Percentiles rank a stretch among this genome's conserved stretches.
Evolutionary conservation across 2,113 vertebrate genomes (phyloP).

Genomic region (Lichenostomus cassidix): DNA sequence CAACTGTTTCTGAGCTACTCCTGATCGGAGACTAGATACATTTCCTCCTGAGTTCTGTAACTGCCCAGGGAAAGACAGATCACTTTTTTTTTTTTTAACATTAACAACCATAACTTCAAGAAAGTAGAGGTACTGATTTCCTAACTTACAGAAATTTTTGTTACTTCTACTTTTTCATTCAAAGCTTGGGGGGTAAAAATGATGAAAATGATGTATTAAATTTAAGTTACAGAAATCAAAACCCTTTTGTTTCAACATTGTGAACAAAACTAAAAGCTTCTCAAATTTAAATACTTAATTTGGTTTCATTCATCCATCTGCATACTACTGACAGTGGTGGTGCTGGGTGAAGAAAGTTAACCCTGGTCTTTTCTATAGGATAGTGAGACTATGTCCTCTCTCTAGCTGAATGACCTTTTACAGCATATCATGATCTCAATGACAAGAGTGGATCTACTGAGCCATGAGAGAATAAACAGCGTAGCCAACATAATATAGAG

Average conservation of each 20-base stretch:
- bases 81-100: neutral
- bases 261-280: neutral
- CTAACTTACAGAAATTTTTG: neutral
- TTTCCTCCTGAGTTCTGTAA: neutral
- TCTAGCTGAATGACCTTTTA: neutral
- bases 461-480: neutral
- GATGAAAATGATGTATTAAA: neutral
- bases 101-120: neutral
- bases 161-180: neutral
- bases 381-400: neutral
- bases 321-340: neutral
- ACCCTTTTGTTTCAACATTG: neutral
- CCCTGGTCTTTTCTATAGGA: neutral
- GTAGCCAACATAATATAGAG: neutral
- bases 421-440: neutral
- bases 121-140: neutral
- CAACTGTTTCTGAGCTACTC: neutral
- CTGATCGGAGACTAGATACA: neutral
- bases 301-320: neutral
- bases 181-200: neutral
- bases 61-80: neutral
- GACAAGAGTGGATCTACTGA: neutral
- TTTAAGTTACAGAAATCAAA: neutral
- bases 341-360: neutral
- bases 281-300: neutral